phyloP scores from a whole-genome alignment of 1,140 invertebrate species.

The Neodiprion lecontei region DNA sequence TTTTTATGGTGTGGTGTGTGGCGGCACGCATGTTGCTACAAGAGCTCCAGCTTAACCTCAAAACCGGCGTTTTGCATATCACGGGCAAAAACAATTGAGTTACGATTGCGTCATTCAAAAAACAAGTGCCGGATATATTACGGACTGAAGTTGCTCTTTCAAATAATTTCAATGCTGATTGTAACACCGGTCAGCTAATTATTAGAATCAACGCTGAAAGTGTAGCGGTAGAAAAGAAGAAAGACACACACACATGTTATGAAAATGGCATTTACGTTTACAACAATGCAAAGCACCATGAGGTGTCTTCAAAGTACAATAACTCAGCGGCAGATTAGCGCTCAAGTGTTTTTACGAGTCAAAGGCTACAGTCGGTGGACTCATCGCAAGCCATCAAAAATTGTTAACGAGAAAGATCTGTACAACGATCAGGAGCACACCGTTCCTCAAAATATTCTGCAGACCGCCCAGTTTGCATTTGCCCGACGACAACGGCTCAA shows the following conservation, averaged over 20 bases:
- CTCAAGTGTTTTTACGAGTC: neutral
- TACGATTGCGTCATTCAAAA: too few relatives aligned
- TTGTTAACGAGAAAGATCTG: conserved; percentile 47
- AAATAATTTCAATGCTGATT: too few relatives aligned
- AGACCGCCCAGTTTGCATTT: neutral
- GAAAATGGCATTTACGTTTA: neutral
- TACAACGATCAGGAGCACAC: conserved; percentile 31
- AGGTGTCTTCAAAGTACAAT: neutral
- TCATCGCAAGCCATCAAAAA: conserved; percentile 33
- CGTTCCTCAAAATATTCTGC: neutral
- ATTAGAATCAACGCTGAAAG: too few relatives aligned
- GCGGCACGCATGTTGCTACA: too few relatives aligned
- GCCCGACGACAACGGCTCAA: conserved; percentile 2
- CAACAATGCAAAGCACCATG: neutral
- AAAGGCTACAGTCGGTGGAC: conserved; percentile 12
- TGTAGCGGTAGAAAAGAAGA: too few relatives aligned
- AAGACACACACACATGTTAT: neutral
- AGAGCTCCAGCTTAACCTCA: too few relatives aligned
- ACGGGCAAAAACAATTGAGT: too few relatives aligned
- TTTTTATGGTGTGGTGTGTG: too few relatives aligned
- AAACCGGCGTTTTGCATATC: too few relatives aligned
- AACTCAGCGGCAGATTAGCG: neutral
- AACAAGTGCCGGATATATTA: too few relatives aligned
- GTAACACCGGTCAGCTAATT: too few relatives aligned
- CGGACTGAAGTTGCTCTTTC: too few relatives aligned